Base-by-base conservation (phyloP, 2,113 vertebrate genomes). In the Bagarius yarrelli region DNA sequence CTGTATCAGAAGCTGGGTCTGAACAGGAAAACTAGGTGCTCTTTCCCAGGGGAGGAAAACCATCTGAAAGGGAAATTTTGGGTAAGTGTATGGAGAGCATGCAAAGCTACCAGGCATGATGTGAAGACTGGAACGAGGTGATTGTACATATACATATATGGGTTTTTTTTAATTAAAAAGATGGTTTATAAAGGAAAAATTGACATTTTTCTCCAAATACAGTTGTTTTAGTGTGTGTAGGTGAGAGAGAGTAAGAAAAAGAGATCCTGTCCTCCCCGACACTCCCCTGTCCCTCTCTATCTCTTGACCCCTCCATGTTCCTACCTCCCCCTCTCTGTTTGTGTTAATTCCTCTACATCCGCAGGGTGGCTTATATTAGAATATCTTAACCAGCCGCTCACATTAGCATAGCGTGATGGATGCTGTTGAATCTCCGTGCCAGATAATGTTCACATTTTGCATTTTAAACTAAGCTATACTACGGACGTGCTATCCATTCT, bases 371-470 rank as follows among this genome's bases (percentile, higher is more conserved):
- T 94, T 93, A 93, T 92, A 93, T 93, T 94, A 93, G 93, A 94
- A 94, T 94, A 94, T 94, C 91, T 94, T 94, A 94, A 93, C 91
- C 93, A 93, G 89, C 89, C 87, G 88, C 90, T 90, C 80, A 85
- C 91, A 94, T 94, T 94, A 93, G 93, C 93, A 94, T 94, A 94
- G 91, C 66, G 91, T 94, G 93, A 94, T 94, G 93, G 93, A 94
- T 94, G 93, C 92, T 80, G 87, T 89, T 93, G 93, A 92, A 92
- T 93, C 92, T 93, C 91, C 85, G 88, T 90, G 91, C 92, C 92
- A 93, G 93, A 94, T 94, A 94, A 94, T 93, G 92, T 93, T 91
- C 93, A 92, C 92, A 93, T 94, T 94, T 94, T 94, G 93, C 93
- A 94, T 94, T 94, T 94, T 94, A 94, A 94, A 94, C 93, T 94